Evolutionary conservation across 2,888 invertebrate genomes (phyloP).

Genomic region (Opisthograptis luteolata): DNA sequence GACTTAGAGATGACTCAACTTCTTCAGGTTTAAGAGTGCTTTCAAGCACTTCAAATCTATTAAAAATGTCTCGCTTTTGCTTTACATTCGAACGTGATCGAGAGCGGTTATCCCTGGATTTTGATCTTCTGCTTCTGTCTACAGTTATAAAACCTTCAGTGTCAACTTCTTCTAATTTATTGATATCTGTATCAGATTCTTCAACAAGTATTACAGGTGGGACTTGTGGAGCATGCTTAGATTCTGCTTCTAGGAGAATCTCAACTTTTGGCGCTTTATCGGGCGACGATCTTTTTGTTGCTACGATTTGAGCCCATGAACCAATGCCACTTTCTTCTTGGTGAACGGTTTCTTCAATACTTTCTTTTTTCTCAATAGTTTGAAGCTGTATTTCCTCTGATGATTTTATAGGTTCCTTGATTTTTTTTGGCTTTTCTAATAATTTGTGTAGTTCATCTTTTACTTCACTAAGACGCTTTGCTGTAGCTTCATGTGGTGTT

Average conservation of each 20-base stretch:
- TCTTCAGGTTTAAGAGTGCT: constrained; percentile 55
- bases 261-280: constrained; percentile 56
- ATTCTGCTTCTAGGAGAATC: constrained; percentile 28
- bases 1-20: constrained; percentile 42
- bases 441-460: constrained; percentile 33
- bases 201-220: constrained; percentile 65
- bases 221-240: constrained; percentile 27
- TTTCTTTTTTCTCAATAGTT: constrained; percentile 30
- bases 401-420: constrained; percentile 26
- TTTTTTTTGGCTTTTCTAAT: constrained; percentile 30
- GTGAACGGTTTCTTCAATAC: constrained; percentile 26
- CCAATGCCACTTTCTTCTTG: constrained; percentile 43
- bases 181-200: constrained; percentile 53
- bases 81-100: constrained; percentile 51
- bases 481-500: constrained; percentile 7
- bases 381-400: neutral
- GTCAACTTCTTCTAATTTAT: constrained; percentile 60
- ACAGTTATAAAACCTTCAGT: constrained; percentile 79
- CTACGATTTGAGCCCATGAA: constrained; percentile 77
- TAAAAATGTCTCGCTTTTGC: constrained; percentile 51
- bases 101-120: constrained; percentile 76
- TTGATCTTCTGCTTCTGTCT: constrained; percentile 75
- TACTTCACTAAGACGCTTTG: constrained; percentile 30
- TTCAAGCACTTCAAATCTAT: constrained; percentile 66
- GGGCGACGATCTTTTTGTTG: constrained; percentile 60